phyloP scores from a whole-genome alignment of 1,140 invertebrate species.

The Lucilia sericata region DNA sequence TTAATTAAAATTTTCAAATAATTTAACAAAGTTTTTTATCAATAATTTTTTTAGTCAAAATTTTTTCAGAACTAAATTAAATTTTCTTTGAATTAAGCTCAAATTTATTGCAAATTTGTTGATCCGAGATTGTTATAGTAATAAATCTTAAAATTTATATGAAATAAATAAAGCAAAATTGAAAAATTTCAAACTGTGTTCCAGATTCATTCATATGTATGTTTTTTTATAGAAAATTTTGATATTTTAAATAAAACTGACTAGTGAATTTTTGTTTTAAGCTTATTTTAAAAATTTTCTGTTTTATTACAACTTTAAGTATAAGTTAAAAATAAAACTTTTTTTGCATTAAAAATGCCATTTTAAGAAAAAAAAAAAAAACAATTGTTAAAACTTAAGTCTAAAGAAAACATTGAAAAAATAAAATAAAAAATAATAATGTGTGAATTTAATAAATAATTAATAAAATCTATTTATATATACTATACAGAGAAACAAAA shows the following conservation, averaged over 20 bases:
- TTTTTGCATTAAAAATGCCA: background rate
- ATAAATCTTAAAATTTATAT: too few relatives aligned
- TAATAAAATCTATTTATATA: background rate
- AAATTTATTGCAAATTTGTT: too few relatives aligned
- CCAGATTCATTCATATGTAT: too few relatives aligned
- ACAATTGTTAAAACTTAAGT: background rate
- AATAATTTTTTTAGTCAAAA: too few relatives aligned
- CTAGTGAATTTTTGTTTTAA: background rate
- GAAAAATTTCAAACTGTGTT: too few relatives aligned
- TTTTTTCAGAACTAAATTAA: too few relatives aligned
- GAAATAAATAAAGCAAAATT: too few relatives aligned
- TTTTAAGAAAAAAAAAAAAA: background rate
- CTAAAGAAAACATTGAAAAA: background rate
- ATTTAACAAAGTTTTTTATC: too few relatives aligned
- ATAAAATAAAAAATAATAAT: background rate
- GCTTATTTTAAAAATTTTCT: background rate
- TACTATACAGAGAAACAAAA: background rate
- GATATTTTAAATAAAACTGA: background rate
- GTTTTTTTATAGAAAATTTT: background rate
- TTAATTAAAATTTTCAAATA: too few relatives aligned
- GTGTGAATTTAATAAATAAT: background rate
- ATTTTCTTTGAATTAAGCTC: too few relatives aligned
- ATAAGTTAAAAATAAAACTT: background rate
- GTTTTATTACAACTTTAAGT: background rate
- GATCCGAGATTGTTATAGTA: too few relatives aligned